Conservation (phyloP, 1,140 invertebrate species). For the Drosophila bifasciata region DNA sequence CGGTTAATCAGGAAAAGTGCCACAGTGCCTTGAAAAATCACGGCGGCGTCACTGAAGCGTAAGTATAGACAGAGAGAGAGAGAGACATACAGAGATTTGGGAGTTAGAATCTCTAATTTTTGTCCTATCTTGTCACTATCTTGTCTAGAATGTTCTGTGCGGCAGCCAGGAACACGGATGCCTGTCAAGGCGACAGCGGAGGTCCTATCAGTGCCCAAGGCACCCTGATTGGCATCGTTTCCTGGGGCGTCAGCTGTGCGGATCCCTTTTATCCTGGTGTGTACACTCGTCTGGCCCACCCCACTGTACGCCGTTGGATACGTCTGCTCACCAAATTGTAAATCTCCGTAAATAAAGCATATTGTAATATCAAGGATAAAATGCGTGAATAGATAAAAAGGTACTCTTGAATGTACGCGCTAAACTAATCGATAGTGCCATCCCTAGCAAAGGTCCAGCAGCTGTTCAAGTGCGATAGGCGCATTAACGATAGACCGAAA, state of each 20-base stretch:
- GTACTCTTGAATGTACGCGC: background rate
- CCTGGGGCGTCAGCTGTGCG: conserved; percentile 88
- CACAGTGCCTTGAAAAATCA: conserved; percentile 58
- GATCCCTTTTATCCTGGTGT: conserved; percentile 86
- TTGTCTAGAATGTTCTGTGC: conserved; percentile 85
- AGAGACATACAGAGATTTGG: background rate
- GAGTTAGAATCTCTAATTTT: conserved; percentile 16
- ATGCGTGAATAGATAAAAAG: background rate
- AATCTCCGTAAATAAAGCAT: conserved; percentile 18
- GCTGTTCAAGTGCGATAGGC: conserved; percentile 1
- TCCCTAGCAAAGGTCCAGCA: background rate
- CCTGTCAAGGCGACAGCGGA: conserved; percentile 85
- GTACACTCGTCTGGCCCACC: conserved; percentile 86
- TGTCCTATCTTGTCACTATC: no score
- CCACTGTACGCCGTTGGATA: conserved; percentile 72
- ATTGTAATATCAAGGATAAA: conserved; percentile 12
- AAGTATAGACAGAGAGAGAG: conserved; percentile 42
- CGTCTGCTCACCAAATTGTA: conserved; percentile 69
- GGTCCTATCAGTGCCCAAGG: conserved; percentile 84
- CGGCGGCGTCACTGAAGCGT: conserved; percentile 76
- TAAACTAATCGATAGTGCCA: background rate
- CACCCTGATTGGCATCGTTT: conserved; percentile 86
- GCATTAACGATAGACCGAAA: conserved; percentile 12
- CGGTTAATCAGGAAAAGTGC: conserved; percentile 72
- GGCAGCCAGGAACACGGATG: conserved; percentile 78